These are phyloP conservation scores for Procavia capensis DNA, from an alignment of 2,113 vertebrate genomes.

Conservation along the genomic window DNA sequence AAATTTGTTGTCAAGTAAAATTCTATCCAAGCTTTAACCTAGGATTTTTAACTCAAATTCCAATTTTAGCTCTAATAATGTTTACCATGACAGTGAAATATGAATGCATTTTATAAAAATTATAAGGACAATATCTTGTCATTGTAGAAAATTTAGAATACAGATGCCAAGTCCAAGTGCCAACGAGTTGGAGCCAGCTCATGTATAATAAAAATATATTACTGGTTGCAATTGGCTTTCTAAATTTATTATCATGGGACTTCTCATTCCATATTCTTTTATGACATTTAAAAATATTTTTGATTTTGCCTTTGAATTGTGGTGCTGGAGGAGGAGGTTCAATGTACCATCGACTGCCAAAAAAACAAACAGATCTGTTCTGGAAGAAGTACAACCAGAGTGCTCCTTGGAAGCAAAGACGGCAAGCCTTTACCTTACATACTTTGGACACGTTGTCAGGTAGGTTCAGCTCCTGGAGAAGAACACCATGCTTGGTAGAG, in stretches of 20 bases:
- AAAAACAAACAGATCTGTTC: too few relatives aligned
- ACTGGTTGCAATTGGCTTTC: background rate
- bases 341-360: too few relatives aligned
- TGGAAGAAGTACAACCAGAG: too few relatives aligned
- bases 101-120: background rate
- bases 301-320: too few relatives aligned
- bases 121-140: background rate
- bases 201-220: background rate
- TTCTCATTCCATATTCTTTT: constrained; percentile 15
- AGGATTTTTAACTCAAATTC: background rate
- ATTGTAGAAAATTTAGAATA: constrained; percentile 19
- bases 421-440: too few relatives aligned
- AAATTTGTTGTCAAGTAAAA: background rate
- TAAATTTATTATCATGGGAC: background rate
- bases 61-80: background rate
- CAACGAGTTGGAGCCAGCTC: too few relatives aligned
- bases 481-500: too few relatives aligned
- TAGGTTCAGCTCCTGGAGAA: too few relatives aligned
- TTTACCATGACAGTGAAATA: background rate
- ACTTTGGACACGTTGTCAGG: too few relatives aligned
- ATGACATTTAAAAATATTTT: background rate
- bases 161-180: too few relatives aligned
- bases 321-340: too few relatives aligned
- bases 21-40: background rate
- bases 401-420: too few relatives aligned